A percentile compares a stretch with the other conserved stretches of the same genome.
Evolutionary conservation across 2,113 vertebrate species (phyloP).

Genomic region (Castor canadensis): DNA sequence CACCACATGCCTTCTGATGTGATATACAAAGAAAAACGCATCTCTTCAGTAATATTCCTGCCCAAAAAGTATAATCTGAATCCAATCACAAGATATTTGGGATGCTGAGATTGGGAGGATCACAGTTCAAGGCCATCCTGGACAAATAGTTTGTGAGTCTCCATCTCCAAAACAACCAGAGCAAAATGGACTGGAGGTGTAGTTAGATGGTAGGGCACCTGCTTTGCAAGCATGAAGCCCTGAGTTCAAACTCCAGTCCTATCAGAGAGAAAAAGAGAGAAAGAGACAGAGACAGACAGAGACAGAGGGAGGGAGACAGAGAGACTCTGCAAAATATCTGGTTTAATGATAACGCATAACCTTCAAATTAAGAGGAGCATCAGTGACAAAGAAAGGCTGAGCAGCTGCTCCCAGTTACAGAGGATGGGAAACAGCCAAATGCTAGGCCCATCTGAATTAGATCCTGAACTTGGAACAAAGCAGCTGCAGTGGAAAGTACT

Average conservation of each 20-base stretch:
- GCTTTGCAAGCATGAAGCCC: not conserved
- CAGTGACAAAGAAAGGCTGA: not conserved
- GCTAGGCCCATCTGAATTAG: rapidly evolving
- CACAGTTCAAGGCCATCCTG: too few species aligned
- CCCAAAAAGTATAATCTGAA: rapidly evolving
- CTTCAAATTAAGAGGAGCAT: rapidly evolving
- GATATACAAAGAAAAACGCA: rapidly evolving
- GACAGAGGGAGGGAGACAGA: too few species aligned
- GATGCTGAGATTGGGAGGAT: too few species aligned
- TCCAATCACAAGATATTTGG: too few species aligned
- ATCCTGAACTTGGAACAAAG: not conserved
- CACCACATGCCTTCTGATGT: rapidly evolving
- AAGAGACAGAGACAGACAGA: not conserved
- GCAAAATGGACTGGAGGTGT: too few species aligned
- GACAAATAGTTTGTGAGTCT: too few species aligned
- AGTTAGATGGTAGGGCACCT: not conserved
- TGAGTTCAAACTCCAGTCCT: not conserved
- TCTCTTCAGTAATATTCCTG: too few species aligned
- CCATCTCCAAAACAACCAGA: too few species aligned
- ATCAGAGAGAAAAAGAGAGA: not conserved
- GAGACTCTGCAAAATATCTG: not conserved
- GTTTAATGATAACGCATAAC: too few species aligned
- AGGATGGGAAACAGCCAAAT: not conserved
- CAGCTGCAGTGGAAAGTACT: rapidly evolving
- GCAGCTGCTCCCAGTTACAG: not conserved